phyloP scores from a whole-genome alignment of 2,113 vertebrate genomes.

The Carassius gibelio region DNA sequence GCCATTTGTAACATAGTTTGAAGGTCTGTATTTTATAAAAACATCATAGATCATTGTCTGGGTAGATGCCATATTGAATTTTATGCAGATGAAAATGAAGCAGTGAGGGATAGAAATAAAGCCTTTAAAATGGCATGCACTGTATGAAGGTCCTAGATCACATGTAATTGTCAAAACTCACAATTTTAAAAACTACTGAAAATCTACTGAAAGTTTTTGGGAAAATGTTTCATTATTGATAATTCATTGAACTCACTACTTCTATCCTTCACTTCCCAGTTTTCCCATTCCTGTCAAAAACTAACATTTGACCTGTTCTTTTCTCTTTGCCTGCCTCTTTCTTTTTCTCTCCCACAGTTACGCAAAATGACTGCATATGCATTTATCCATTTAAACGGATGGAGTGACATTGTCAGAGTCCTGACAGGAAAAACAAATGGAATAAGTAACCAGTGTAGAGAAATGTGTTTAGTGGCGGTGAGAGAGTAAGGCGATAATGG shows the following conservation, averaged over 20 bases:
- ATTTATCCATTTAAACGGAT: slow-evolving; percentile 11
- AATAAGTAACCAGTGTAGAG: slow-evolving; percentile 32
- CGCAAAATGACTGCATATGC: background rate
- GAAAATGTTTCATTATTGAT: background rate
- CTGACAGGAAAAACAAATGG: slow-evolving; percentile 27
- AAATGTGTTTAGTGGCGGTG: slow-evolving; percentile 34
- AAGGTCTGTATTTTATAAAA: background rate
- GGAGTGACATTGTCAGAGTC: background rate
- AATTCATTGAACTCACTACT: background rate
- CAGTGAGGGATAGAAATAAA: too few relatives aligned
- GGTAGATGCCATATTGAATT: background rate
- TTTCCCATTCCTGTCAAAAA: background rate
- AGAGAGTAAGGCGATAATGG: slow-evolving; percentile 45
- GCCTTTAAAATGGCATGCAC: background rate
- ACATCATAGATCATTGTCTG: background rate
- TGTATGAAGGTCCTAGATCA: background rate
- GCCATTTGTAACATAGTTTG: background rate
- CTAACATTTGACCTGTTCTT: background rate
- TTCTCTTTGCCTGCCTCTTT: background rate
- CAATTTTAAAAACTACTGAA: background rate
- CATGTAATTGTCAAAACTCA: background rate
- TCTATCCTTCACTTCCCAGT: background rate
- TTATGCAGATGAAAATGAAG: background rate
- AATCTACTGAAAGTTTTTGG: background rate
- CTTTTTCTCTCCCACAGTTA: background rate